Evolutionary conservation across 2,888 invertebrate genomes (phyloP).

Genomic region (Erebia palarica): DNA sequence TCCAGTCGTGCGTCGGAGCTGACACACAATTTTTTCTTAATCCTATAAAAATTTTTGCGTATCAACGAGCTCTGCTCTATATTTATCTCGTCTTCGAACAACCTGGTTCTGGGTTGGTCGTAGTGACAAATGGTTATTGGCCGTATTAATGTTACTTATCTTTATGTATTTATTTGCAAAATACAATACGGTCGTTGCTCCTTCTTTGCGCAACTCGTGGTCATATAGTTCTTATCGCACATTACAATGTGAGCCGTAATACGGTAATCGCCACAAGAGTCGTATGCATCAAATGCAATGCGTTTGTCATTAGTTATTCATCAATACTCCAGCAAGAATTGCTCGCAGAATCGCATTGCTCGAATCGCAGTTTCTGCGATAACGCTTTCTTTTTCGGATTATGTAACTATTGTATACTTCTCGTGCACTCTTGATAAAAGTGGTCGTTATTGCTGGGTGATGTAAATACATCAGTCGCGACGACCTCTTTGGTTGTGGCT

Average conservation of each 20-base stretch:
- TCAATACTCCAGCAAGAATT: too few species aligned
- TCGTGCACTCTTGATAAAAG: too few species aligned
- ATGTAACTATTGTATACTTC: too few species aligned
- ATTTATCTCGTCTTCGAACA: slow-evolving; percentile 52
- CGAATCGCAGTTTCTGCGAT: too few species aligned
- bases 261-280: not conserved
- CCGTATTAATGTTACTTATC: slow-evolving; percentile 58
- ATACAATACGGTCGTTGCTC: slow-evolving; percentile 57
- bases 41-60: slow-evolving; percentile 48
- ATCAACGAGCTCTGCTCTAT: slow-evolving; percentile 58
- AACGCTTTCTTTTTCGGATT: too few species aligned
- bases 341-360: too few species aligned
- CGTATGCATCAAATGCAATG: not conserved
- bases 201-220: slow-evolving; percentile 52
- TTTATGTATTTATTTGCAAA: slow-evolving; percentile 53
- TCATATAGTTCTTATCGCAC: slow-evolving; percentile 12
- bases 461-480: too few species aligned
- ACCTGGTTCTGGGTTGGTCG: slow-evolving; percentile 45
- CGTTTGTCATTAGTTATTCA: too few species aligned
- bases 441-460: too few species aligned
- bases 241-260: not conserved
- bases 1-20: too few species aligned
- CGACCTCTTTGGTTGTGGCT: too few species aligned
- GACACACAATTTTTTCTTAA: too few species aligned
- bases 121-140: slow-evolving; percentile 59